A percentile compares a stretch with the other conserved stretches of the same genome.
Conservation (phyloP, 2,888 invertebrate species). For the Phanerotoma sp. region DNA sequence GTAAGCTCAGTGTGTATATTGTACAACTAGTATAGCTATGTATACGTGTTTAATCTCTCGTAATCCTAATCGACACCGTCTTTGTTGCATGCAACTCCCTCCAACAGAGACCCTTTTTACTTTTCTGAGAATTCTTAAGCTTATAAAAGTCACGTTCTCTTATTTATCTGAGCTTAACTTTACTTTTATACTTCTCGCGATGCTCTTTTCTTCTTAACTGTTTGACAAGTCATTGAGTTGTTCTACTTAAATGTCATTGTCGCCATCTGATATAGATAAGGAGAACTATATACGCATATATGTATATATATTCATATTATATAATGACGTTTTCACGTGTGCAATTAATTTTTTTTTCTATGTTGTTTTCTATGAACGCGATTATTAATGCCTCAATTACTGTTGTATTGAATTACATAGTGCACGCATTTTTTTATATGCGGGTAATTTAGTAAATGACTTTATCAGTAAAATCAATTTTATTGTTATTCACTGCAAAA, state of each 20-base stretch:
- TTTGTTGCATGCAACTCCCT: background rate
- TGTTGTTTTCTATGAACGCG: too few relatives aligned
- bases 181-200: background rate
- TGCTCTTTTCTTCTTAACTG: background rate
- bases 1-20: background rate
- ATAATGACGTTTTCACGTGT: too few relatives aligned
- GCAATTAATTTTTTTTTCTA: too few relatives aligned
- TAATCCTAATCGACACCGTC: background rate
- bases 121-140: background rate
- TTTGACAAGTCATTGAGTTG: background rate
- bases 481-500: too few relatives aligned
- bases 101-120: background rate
- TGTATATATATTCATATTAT: too few relatives aligned
- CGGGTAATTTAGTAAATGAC: too few relatives aligned
- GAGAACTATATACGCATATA: too few relatives aligned
- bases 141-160: constrained; percentile 3
- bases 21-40: background rate
- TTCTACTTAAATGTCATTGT: constrained; percentile 1
- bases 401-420: too few relatives aligned
- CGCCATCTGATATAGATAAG: too few relatives aligned
- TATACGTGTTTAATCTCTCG: background rate
- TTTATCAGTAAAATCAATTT: too few relatives aligned
- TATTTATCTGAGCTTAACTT: background rate
- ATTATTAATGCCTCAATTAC: too few relatives aligned
- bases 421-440: too few relatives aligned